Conservation (phyloP, 2,888 invertebrate genomes). For the Acleris holmiana region DNA sequence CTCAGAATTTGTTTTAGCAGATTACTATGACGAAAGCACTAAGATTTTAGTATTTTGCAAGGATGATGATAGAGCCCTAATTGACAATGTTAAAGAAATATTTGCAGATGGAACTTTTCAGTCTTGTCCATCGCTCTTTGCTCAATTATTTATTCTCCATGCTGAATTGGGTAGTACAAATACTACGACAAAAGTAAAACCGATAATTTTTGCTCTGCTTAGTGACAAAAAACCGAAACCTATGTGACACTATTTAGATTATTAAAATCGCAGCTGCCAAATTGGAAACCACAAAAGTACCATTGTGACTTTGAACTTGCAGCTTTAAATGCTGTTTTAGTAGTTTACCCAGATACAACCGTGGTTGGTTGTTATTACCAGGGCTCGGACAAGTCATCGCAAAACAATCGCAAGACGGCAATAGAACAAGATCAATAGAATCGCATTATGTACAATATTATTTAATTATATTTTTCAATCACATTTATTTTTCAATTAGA, state of each 20-base stretch:
- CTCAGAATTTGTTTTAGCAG: slow-evolving; percentile 13
- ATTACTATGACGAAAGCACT: slow-evolving; percentile 12
- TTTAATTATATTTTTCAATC: no score
- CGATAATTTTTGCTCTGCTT: slow-evolving; percentile 5
- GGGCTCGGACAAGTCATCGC: no score
- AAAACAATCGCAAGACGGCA: no score
- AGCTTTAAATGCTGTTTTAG: slow-evolving; percentile 12
- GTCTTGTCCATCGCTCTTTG: slow-evolving; percentile 10
- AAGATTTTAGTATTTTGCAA: slow-evolving; percentile 12
- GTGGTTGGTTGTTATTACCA: slow-evolving; percentile 5
- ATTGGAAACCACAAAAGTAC: slow-evolving; percentile 13
- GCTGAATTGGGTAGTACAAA: slow-evolving; percentile 12
- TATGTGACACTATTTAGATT: slow-evolving; percentile 9
- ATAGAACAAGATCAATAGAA: no score
- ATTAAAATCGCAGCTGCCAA: slow-evolving; percentile 8
- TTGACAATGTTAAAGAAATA: slow-evolving; percentile 9
- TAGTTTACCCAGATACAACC: slow-evolving; percentile 1
- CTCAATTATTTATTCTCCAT: slow-evolving; percentile 9
- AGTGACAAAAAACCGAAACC: slow-evolving; percentile 16
- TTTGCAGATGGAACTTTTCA: slow-evolving; percentile 9
- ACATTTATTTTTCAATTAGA: no score
- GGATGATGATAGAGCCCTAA: neutral
- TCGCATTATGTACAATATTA: no score
- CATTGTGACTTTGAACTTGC: slow-evolving; percentile 13
- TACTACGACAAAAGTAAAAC: slow-evolving; percentile 14